These are phyloP conservation scores for Schlechtendalia chinensis DNA, from an alignment of 1,140 invertebrate species.

Conservation along the genomic window DNA sequence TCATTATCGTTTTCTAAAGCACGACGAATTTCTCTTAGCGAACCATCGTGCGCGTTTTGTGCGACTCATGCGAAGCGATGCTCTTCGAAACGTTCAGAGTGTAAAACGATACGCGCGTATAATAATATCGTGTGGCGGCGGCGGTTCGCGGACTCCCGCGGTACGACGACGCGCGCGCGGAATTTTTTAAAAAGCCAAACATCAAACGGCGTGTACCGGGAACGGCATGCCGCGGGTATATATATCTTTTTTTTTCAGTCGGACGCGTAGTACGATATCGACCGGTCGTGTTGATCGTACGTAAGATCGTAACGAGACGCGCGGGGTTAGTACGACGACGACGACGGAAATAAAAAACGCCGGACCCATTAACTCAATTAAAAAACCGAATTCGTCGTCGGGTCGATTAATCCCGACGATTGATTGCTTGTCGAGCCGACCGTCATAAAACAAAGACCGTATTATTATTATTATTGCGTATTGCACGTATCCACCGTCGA, in stretches of 20 bases:
- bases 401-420: not conserved
- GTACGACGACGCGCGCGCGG: not conserved
- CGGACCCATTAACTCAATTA: slow-evolving; percentile 26
- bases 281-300: slow-evolving; percentile 1
- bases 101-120: too few species aligned
- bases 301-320: not conserved
- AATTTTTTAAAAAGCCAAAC: slow-evolving; percentile 15
- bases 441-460: slow-evolving; percentile 3
- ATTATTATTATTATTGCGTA: too few species aligned
- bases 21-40: too few species aligned
- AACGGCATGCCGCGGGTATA: not conserved
- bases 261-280: not conserved
- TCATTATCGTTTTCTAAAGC: too few species aligned
- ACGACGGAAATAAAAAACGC: not conserved
- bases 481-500: not conserved
- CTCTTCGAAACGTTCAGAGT: too few species aligned
- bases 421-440: not conserved
- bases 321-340: not conserved
- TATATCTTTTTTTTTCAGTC: not conserved
- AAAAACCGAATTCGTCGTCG: slow-evolving; percentile 12
- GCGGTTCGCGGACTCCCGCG: too few species aligned
- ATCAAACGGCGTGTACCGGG: slow-evolving; percentile 14
- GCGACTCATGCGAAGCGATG: too few species aligned
- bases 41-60: too few species aligned
- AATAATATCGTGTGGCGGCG: too few species aligned